A percentile compares a stretch with the other conserved stretches of the same genome.
phyloP scores from a whole-genome alignment of 2,113 vertebrate genomes.

The Plectropomus leopardus region DNA sequence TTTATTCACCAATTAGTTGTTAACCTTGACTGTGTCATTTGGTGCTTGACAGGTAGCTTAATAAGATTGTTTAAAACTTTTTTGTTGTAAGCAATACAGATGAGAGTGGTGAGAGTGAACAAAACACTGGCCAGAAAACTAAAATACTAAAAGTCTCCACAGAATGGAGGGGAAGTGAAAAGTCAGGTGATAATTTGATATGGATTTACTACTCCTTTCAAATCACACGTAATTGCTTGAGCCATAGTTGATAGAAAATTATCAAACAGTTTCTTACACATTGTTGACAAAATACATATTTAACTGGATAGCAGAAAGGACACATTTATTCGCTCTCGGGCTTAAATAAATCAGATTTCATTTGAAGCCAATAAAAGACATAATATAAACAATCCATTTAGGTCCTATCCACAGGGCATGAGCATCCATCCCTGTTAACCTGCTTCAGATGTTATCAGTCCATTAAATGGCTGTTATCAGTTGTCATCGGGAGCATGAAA shows the following conservation, averaged over 20 bases:
- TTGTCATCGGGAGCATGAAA: no score
- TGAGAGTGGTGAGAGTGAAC: neutral
- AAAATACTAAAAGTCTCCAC: neutral
- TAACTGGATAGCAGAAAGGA: neutral
- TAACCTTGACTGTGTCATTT: neutral
- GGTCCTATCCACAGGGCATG: neutral
- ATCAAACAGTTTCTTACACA: no score
- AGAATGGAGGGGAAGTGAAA: neutral
- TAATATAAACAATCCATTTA: slow-evolving; percentile 2
- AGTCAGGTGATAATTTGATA: no score
- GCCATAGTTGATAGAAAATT: neutral
- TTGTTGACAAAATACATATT: neutral
- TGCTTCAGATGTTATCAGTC: no score
- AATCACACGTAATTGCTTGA: neutral
- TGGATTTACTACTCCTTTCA: neutral
- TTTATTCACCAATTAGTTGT: neutral
- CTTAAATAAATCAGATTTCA: neutral
- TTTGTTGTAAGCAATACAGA: neutral
- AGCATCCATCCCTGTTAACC: neutral
- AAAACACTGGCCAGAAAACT: neutral
- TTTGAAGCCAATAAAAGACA: neutral
- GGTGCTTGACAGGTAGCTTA: neutral
- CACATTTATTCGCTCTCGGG: neutral
- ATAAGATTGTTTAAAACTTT: neutral
- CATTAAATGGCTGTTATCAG: no score